These are phyloP conservation scores for Microcebus tavaratra DNA, from an alignment of 2,113 vertebrate genomes.

Conservation along the genomic window DNA sequence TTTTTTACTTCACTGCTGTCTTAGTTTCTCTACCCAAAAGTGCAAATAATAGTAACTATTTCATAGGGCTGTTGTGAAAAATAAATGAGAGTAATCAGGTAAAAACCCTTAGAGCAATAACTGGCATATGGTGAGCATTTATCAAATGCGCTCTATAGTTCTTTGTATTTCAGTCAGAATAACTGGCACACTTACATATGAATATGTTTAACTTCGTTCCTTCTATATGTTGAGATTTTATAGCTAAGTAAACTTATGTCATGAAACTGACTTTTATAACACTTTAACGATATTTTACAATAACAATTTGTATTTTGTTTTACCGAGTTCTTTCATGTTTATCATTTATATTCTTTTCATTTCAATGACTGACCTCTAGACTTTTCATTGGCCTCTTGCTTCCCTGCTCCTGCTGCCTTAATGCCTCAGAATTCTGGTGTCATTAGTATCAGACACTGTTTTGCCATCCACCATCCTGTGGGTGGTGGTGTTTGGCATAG, in stretches of 20 bases:
- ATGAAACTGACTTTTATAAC: neutral
- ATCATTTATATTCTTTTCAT: neutral
- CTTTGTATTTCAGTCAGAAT: neutral
- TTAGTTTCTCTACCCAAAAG: neutral
- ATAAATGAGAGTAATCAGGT: neutral
- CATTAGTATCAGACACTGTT: no score
- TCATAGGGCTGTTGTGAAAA: neutral
- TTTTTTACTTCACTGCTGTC: neutral
- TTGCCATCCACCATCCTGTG: no score
- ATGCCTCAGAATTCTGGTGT: no score
- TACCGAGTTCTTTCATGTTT: neutral
- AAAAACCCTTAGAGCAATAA: neutral
- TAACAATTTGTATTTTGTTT: neutral
- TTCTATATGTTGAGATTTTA: neutral
- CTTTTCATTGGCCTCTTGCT: no score
- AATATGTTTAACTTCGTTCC: neutral
- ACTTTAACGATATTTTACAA: neutral
- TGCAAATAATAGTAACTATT: neutral
- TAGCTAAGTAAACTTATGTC: neutral
- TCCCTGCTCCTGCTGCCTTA: no score
- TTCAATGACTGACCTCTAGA: no score
- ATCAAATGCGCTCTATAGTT: neutral
- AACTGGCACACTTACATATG: neutral
- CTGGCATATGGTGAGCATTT: neutral
- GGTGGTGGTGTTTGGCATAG: no score